phyloP scores from a whole-genome alignment of 2,888 invertebrate species.

The Hirtodrosophila alboralis region DNA sequence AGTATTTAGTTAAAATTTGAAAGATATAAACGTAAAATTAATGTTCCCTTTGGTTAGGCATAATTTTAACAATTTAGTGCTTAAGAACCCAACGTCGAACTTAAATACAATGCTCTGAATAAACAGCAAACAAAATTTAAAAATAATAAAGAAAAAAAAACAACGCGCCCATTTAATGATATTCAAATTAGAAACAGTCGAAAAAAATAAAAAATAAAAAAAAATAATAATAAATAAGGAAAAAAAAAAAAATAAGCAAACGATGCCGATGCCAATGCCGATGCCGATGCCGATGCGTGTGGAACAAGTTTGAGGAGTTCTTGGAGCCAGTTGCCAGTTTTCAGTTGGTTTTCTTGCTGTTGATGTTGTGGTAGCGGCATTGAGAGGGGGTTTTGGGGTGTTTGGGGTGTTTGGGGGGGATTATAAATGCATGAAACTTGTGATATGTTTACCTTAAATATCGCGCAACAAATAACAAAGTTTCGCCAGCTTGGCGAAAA shows the following conservation, averaged over 20 bases:
- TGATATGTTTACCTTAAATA: slow-evolving; percentile 63
- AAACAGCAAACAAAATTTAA: slow-evolving; percentile 20
- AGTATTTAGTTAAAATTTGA: too few species aligned
- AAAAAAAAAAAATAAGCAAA: slow-evolving; percentile 3
- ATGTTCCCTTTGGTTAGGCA: too few species aligned
- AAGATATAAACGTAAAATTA: too few species aligned
- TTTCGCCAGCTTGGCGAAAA: slow-evolving; percentile 46
- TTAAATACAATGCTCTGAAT: background rate
- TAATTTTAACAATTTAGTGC: too few species aligned
- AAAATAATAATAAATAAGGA: slow-evolving; percentile 11
- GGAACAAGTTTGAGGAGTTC: slow-evolving; percentile 58
- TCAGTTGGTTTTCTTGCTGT: slow-evolving; percentile 2
- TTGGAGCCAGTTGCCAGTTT: background rate
- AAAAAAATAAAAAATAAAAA: slow-evolving; percentile 17
- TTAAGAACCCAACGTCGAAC: too few species aligned
- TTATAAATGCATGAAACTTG: slow-evolving; percentile 52
- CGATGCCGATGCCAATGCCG: slow-evolving; percentile 6
- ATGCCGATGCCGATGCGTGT: slow-evolving; percentile 10
- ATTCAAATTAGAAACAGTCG: slow-evolving; percentile 67
- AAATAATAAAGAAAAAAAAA: slow-evolving; percentile 32
- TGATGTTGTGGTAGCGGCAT: background rate
- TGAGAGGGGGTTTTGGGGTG: too few species aligned
- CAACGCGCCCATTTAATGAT: slow-evolving; percentile 49
- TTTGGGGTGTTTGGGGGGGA: slow-evolving; percentile 12
- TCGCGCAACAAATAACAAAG: slow-evolving; percentile 63